Evolutionary conservation across 1,140 invertebrate genomes (phyloP), one percentile per base, ranked within the genome.

Genomic region (Eciton burchellii): DNA sequence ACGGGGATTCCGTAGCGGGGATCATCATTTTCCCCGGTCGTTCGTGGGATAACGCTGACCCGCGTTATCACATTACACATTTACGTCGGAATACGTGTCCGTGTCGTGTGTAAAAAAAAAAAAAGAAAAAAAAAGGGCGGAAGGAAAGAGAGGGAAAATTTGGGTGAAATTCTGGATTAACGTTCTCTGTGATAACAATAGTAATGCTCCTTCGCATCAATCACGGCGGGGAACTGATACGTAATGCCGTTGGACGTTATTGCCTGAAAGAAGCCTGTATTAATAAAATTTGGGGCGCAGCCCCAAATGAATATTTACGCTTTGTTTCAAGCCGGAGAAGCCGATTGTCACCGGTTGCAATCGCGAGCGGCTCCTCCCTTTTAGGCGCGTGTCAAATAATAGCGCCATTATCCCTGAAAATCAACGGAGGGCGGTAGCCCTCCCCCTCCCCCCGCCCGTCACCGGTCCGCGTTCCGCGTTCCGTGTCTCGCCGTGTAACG

Each of bases 301-400:
- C 60, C 21, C 12, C 14, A 35, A 76, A 24, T 76, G 11, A 76
- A 76, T 62, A 52, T 76, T 29, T 24, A 65, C 14, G 29, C 19
- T 26, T 49, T 16, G 8, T 41, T 11, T 59, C 12, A 43, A 76
- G 49, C n/a, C n/a, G 26, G 45, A 49, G 14, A 29, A 47, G 26
- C n/a, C n/a, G n/a, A n/a, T n/a, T n/a, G n/a, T n/a, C n/a, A 29
- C 59, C 9, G 12, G 26, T 45, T 45, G 29, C 21, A 19, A 14
- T n/a, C n/a, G n/a, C n/a, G n/a, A n/a, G n/a, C n/a, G n/a, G n/a
- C n/a, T n/a, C n/a, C n/a, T n/a, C 35, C 6, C 19, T 52, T 1
- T 65, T 35, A n/a, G 65, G 41, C n/a, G n/a, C 4, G 3, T 26
- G 41, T 63, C 29, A n/a, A 52, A 65, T 79, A 57, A 21, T 14